These are phyloP conservation scores for Kryphioiulus occultus DNA, from an alignment of 2,888 invertebrate genomes.

Conservation along the genomic window DNA sequence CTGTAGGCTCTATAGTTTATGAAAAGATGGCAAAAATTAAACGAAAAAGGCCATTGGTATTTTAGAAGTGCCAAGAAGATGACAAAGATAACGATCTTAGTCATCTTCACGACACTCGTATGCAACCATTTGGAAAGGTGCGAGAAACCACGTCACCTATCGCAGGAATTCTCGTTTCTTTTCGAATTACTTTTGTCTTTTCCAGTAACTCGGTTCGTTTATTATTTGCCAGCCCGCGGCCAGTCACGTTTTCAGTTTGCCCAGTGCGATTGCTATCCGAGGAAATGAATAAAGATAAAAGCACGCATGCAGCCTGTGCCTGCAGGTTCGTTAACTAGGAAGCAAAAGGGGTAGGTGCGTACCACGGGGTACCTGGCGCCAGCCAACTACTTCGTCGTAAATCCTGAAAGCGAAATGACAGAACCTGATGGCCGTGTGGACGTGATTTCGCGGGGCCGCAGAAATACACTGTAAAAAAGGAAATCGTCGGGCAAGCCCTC, in stretches of 20 bases:
- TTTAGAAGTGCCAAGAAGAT: no score
- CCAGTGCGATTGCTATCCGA: neutral
- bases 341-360: neutral
- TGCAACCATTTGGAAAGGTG: no score
- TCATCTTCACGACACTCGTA: no score
- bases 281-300: conserved; percentile 3
- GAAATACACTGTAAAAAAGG: neutral
- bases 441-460: neutral
- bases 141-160: neutral
- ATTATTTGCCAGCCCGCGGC: neutral
- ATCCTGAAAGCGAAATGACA: conserved; percentile 29
- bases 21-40: no score
- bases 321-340: neutral
- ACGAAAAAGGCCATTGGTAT: no score
- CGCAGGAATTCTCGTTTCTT: neutral
- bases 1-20: no score
- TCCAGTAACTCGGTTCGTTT: no score
- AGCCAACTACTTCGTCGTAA: neutral
- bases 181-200: neutral
- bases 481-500: neutral
- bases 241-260: neutral
- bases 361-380: neutral
- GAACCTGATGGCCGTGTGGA: conserved; percentile 27
- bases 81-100: no score
- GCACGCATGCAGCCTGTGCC: neutral